A percentile compares a stretch with the other conserved stretches of the same genome.
Conservation (phyloP, 2,113 vertebrate species). For the Dicaeum eximium region DNA sequence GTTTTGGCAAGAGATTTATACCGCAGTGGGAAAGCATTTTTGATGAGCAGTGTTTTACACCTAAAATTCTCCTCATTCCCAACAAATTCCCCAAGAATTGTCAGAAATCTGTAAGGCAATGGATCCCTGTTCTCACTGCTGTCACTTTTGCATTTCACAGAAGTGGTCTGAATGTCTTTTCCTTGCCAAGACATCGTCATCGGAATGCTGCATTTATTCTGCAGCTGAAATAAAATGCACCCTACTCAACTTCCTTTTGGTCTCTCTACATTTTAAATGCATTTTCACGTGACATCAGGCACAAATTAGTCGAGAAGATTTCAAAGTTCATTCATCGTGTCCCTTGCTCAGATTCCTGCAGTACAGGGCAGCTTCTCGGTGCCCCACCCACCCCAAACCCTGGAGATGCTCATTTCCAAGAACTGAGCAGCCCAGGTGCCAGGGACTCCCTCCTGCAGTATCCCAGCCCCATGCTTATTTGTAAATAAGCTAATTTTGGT, state of each 20-base stretch:
- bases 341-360: background rate
- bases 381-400: background rate
- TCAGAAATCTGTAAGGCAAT: background rate
- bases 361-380: background rate
- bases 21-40: background rate
- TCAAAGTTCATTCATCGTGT: background rate
- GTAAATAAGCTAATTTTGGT: background rate
- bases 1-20: background rate
- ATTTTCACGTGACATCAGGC: background rate
- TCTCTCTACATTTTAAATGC: background rate
- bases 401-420: background rate
- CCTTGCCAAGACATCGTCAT: background rate
- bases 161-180: background rate
- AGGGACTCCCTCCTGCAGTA: background rate
- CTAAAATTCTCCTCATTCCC: background rate
- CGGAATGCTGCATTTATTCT: background rate
- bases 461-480: background rate
- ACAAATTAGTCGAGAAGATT: background rate
- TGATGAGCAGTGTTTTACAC: background rate
- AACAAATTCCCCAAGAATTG: background rate
- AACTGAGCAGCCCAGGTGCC: background rate
- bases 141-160: background rate
- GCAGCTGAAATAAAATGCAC: background rate
- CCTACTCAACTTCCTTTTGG: background rate
- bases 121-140: background rate